Base-by-base conservation (phyloP, 2,113 vertebrate species). In the Xenopus tropicalis region DNA sequence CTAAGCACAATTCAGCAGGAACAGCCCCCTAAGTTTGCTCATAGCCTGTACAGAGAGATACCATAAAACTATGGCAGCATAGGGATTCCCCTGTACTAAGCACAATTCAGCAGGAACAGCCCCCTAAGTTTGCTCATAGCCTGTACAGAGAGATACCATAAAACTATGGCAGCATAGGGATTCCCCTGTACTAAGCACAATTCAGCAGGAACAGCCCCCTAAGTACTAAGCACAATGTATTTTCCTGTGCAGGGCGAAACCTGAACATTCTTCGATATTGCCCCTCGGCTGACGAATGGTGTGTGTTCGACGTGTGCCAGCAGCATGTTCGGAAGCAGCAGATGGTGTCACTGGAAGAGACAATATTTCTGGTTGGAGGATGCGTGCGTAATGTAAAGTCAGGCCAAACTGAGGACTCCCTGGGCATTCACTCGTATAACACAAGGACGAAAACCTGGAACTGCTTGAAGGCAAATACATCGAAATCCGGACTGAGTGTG, bases 291-390 rank as follows among this genome's bases (percentile, higher is more conserved):
- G 96, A 98, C 84, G 77, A 82, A 37, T 99, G 97, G 97, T 87
- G 88, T 0, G 90, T 89, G 52, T 91, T 94, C 54, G 90, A 91
- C 21, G 85, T 92, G 3, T 98, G 95, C 1, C 80, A 91, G 0
- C 86, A 89, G 3, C 96, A 98, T 51, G 90, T 98, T 42, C 93
- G 97, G 71, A 98, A 99, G 88, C 96, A 99, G 83, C 97, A 98
- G 88, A 99, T 99, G 97, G 91, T 99, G 22, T 97, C 97, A 0
- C 91, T 98, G 77, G 96, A 98, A 77, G 96, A 98, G 81, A 96
- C 94, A 66, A 95, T 99, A 80, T 99, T 94, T 83, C 82, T 98
- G 74, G 96, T 99, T 51, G 97, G 97, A 0, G 97, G 97, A 1
- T 98, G 94, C 84, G 94, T 95, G 24, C 94, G 94, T 0, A 89